phyloP scores from a whole-genome alignment of 2,888 invertebrate species.

The Automeris io region DNA sequence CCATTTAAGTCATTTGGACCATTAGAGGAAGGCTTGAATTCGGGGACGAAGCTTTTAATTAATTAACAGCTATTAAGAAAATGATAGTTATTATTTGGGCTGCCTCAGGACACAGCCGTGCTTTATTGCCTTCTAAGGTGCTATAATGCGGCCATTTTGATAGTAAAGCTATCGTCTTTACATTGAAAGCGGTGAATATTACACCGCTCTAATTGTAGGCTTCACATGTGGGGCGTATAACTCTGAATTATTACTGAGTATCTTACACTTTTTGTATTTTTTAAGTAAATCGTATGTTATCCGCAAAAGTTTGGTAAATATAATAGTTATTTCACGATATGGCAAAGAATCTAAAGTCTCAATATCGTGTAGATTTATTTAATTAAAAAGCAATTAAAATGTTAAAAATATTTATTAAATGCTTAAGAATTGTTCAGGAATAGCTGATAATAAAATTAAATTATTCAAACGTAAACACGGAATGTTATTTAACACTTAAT shows the following conservation, averaged over 20 bases:
- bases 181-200: background rate
- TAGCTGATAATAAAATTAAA: conserved; percentile 2
- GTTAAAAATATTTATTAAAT: too few relatives aligned
- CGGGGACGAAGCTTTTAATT: conserved; percentile 53
- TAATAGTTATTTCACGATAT: too few relatives aligned
- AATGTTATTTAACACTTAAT: conserved; percentile 3
- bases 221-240: background rate
- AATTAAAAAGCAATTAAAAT: too few relatives aligned
- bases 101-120: conserved; percentile 28
- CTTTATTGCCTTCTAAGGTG: conserved; percentile 24
- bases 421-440: too few relatives aligned
- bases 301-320: too few relatives aligned
- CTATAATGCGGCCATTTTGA: conserved; percentile 21
- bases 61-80: conserved; percentile 60
- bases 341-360: too few relatives aligned
- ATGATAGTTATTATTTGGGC: conserved; percentile 50
- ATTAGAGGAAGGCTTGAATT: conserved; percentile 56
- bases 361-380: too few relatives aligned
- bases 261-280: too few relatives aligned
- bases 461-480: background rate
- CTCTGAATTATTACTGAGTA: too few relatives aligned
- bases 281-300: too few relatives aligned
- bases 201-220: background rate
- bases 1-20: conserved; percentile 54
- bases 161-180: conserved; percentile 7